Percentiles rank a stretch among this genome's conserved stretches.
phyloP scores from a whole-genome alignment of 2,113 vertebrate species.

The Ptilorrhoa leucosticta region DNA sequence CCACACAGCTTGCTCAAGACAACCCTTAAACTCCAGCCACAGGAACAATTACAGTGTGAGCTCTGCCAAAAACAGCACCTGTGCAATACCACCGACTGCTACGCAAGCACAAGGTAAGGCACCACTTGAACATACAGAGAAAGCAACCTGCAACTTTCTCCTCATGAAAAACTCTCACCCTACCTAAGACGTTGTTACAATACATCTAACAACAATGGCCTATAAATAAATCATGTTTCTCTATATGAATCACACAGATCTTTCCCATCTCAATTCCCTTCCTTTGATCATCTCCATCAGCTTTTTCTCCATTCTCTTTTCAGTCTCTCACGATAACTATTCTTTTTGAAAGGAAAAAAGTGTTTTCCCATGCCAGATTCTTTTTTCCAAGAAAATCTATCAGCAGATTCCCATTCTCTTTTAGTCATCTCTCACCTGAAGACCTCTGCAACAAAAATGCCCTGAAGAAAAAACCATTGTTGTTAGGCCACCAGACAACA shows the following conservation, averaged over 20 bases:
- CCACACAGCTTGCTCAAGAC: not conserved
- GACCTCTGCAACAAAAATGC: not conserved
- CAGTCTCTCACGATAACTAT: not conserved
- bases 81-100: rapidly evolving
- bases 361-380: not conserved
- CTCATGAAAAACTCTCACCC: not conserved
- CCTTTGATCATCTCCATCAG: not conserved
- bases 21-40: not conserved
- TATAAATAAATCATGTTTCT: not conserved
- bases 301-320: not conserved
- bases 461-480: not conserved
- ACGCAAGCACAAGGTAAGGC: not conserved
- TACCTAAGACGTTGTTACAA: not conserved
- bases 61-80: not conserved
- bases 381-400: not conserved
- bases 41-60: not conserved
- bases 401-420: not conserved
- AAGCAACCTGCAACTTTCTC: not conserved
- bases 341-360: not conserved
- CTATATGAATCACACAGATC: not conserved
- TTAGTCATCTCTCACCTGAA: not conserved
- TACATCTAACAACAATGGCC: not conserved
- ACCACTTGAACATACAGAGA: not conserved
- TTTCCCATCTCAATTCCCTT: not conserved
- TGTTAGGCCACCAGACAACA: not conserved